A percentile compares a stretch with the other conserved stretches of the same genome.
phyloP scores from a whole-genome alignment of 2,113 vertebrate genomes.

The Antennarius striatus region DNA sequence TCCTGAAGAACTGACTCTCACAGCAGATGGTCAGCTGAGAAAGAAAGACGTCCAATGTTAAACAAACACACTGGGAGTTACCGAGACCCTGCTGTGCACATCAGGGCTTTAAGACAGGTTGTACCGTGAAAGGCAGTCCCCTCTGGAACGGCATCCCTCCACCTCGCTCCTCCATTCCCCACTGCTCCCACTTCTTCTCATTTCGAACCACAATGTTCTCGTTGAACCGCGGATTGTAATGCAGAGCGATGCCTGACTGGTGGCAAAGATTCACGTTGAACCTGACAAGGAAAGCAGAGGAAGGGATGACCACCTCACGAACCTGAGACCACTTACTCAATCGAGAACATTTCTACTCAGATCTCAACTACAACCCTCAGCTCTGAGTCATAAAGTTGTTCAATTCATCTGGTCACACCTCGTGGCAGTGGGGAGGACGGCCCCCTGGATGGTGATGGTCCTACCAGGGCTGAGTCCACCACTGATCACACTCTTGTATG shows the following conservation, averaged over 20 bases:
- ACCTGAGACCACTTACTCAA: no score
- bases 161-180: constrained; percentile 73
- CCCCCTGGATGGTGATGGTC: constrained; percentile 78
- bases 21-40: constrained; percentile 74
- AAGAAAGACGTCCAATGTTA: not conserved
- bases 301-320: not conserved
- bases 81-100: no score
- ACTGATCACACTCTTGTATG: constrained; percentile 71
- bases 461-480: constrained; percentile 77
- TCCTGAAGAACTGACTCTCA: constrained; percentile 63
- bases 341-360: no score
- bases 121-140: constrained; percentile 76
- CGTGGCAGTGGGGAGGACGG: constrained; percentile 53
- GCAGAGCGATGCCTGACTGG: constrained; percentile 71
- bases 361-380: no score
- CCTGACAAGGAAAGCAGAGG: constrained; percentile 50
- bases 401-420: constrained; percentile 45
- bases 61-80: no score
- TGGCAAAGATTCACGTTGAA: constrained; percentile 75
- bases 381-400: no score
- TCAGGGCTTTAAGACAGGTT: not conserved
- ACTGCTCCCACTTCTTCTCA: constrained; percentile 42
- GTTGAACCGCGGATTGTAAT: constrained; percentile 77
- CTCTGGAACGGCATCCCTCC: constrained; percentile 68
- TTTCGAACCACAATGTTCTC: constrained; percentile 78